phyloP scores from a whole-genome alignment of 2,888 invertebrate genomes.

The Megalurothrips usitatus region DNA sequence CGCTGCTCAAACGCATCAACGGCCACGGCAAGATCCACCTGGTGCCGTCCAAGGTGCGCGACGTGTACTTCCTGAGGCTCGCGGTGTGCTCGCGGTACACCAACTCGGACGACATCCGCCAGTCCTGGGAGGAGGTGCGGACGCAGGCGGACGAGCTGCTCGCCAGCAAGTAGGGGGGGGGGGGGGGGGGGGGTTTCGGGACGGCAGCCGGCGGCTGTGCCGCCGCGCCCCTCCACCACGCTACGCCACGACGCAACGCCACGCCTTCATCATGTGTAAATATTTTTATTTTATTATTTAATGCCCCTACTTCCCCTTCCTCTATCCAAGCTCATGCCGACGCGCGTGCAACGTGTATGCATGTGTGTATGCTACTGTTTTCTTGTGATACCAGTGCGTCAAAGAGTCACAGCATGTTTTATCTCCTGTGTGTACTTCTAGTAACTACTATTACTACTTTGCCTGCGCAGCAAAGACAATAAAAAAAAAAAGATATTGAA shows the following conservation, averaged over 20 bases:
- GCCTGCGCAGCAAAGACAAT: background rate
- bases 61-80: slow-evolving; percentile 78
- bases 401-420: background rate
- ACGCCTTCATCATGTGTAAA: background rate
- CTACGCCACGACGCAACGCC: background rate
- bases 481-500: background rate
- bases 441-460: background rate
- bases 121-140: slow-evolving; percentile 82
- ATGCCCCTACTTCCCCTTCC: background rate
- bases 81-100: slow-evolving; percentile 85
- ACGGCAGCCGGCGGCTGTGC: background rate
- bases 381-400: background rate
- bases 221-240: background rate
- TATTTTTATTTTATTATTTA: background rate
- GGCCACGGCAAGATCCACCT: slow-evolving; percentile 86
- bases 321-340: background rate
- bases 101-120: slow-evolving; percentile 72
- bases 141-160: slow-evolving; percentile 43
- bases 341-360: background rate
- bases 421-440: no score
- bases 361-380: background rate
- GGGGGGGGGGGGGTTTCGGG: background rate
- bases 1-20: slow-evolving; percentile 76
- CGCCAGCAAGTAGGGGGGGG: slow-evolving; percentile 30
- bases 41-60: slow-evolving; percentile 83